Evolutionary conservation across 2,797 vertebrate genomes (phyloP).

Genomic region (Myiotriccus ornatus): DNA sequence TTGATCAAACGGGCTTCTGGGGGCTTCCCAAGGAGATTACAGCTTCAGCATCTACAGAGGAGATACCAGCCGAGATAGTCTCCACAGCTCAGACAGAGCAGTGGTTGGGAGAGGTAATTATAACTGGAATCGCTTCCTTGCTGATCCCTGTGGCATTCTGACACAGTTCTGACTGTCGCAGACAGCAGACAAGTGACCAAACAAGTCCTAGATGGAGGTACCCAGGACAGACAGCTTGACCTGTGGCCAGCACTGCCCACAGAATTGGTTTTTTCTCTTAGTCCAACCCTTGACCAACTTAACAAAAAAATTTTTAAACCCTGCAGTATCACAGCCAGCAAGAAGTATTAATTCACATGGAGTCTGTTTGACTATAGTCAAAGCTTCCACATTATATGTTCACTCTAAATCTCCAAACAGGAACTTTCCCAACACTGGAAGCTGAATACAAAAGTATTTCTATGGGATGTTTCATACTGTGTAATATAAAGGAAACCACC

Average conservation of each 20-base stretch:
- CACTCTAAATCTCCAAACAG: conserved; percentile 28
- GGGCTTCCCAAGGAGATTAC: not conserved
- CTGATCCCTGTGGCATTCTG: not conserved
- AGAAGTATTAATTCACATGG: not conserved
- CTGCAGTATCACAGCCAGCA: not conserved
- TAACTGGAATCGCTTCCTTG: not conserved
- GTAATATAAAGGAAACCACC: conserved; percentile 11
- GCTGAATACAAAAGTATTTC: not conserved
- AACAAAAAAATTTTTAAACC: not conserved
- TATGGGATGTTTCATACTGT: not conserved
- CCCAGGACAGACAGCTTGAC: not conserved
- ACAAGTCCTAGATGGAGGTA: not conserved
- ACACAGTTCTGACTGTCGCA: not conserved
- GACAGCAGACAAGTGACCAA: not conserved
- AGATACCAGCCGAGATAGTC: not conserved
- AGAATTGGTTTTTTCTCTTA: not conserved
- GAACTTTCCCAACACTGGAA: conserved; percentile 8
- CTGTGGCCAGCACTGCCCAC: not conserved
- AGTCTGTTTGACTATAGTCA: conserved; percentile 12
- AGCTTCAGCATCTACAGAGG: not conserved
- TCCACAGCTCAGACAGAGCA: not conserved
- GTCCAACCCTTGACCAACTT: not conserved
- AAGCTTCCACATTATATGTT: conserved; percentile 22
- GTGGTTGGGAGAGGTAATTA: not conserved
- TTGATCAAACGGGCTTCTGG: not conserved